phyloP scores from a whole-genome alignment of 2,888 invertebrate species.

The Heliconius aoede region DNA sequence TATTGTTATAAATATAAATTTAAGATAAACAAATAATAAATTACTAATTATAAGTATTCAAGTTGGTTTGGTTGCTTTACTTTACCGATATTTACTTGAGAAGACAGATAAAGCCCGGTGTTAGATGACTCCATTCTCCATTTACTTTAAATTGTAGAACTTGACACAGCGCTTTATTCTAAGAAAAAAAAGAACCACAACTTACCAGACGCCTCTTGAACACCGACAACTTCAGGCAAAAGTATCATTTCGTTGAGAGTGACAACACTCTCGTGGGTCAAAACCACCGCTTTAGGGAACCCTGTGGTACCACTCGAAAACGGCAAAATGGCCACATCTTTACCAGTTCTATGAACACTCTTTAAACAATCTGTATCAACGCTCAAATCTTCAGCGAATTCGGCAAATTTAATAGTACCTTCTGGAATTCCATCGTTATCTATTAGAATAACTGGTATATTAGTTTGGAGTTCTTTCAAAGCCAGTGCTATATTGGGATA shows the following conservation, averaged over 20 bases:
- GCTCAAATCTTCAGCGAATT: constrained; percentile 82
- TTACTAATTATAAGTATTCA: not conserved
- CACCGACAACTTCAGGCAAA: constrained; percentile 65
- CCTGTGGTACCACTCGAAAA: constrained; percentile 96
- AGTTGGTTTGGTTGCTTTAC: too few species aligned
- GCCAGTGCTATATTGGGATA: constrained; percentile 78
- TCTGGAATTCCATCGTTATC: constrained; percentile 77
- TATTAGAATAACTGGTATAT: constrained; percentile 81
- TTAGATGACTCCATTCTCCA: not conserved
- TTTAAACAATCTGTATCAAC: constrained; percentile 80
- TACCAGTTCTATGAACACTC: constrained; percentile 67
- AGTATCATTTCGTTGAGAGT: constrained; percentile 75
- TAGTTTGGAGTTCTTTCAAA: constrained; percentile 68
- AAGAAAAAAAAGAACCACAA: not conserved
- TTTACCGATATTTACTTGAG: too few species aligned
- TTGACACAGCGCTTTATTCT: not conserved
- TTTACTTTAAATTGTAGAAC: not conserved
- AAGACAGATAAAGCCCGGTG: not conserved
- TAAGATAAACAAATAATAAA: not conserved
- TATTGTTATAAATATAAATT: not conserved
- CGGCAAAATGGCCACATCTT: constrained; percentile 88
- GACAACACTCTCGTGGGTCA: constrained; percentile 85
- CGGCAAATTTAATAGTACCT: constrained; percentile 86
- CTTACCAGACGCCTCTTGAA: constrained; percentile 73
- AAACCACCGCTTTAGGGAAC: constrained; percentile 88